Evolutionary conservation across 2,113 vertebrate species (phyloP).

Genomic region (Percopsis transmontana): DNA sequence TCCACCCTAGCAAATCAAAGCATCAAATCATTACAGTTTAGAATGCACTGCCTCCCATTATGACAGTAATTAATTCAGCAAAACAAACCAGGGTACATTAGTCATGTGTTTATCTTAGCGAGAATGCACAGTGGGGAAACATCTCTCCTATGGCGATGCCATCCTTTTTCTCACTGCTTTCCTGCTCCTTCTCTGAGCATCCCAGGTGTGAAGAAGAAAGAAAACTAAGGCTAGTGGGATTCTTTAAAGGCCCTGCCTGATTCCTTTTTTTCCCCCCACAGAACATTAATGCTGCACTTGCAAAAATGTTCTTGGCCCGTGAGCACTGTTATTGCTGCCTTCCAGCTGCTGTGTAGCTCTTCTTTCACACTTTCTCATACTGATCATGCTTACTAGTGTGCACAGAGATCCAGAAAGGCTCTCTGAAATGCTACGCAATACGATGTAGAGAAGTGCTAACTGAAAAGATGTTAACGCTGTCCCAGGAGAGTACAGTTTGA

Average conservation of each 20-base stretch:
- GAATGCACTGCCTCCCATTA: slow-evolving; percentile 30
- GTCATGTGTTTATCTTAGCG: slow-evolving; percentile 32
- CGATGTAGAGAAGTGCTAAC: background rate
- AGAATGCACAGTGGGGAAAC: slow-evolving; percentile 3
- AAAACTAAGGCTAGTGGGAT: slow-evolving; percentile 37
- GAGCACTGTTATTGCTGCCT: slow-evolving; percentile 20
- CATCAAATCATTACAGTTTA: slow-evolving; percentile 45
- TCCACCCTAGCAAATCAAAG: slow-evolving; percentile 31
- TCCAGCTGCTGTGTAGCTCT: slow-evolving; percentile 5
- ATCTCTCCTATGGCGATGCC: slow-evolving; percentile 22
- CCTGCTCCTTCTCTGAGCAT: slow-evolving; percentile 23
- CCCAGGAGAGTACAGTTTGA: too few relatives aligned
- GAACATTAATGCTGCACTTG: slow-evolving; percentile 45
- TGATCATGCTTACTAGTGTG: background rate
- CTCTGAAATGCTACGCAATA: background rate
- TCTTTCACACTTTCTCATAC: background rate
- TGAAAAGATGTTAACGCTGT: background rate
- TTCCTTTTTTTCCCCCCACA: slow-evolving; percentile 18
- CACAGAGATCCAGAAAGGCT: background rate
- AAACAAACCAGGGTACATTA: slow-evolving; percentile 41
- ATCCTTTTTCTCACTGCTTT: background rate
- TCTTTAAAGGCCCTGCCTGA: slow-evolving; percentile 23
- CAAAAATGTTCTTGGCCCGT: slow-evolving; percentile 31
- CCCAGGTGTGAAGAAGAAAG: slow-evolving; percentile 19
- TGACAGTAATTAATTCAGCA: slow-evolving; percentile 45